Evolutionary conservation across 2,888 invertebrate species (phyloP).

Genomic region (Aplocera efformata): DNA sequence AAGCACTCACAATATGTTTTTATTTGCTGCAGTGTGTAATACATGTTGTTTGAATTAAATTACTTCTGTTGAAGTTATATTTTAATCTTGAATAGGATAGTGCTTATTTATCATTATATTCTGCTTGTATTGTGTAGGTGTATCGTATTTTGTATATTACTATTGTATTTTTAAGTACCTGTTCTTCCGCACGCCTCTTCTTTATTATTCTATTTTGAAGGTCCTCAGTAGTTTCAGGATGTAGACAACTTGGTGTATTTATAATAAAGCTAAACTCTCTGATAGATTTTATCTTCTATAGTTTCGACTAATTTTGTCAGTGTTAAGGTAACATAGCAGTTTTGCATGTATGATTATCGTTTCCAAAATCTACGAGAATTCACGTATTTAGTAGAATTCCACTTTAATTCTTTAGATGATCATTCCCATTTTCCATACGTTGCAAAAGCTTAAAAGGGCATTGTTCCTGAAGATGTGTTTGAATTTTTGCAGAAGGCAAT

Average conservation of each 20-base stretch:
- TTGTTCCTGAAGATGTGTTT: slow-evolving; percentile 9
- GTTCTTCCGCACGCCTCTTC: slow-evolving; percentile 31
- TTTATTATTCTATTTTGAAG: slow-evolving; percentile 13
- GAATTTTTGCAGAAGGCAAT: slow-evolving; percentile 75
- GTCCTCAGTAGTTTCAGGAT: slow-evolving; percentile 20
- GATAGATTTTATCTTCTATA: slow-evolving; percentile 10
- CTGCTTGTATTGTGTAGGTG: slow-evolving; percentile 29
- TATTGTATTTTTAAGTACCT: slow-evolving; percentile 13
- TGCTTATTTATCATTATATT: slow-evolving; percentile 27
- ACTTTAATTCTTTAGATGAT: slow-evolving; percentile 15
- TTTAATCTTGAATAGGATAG: slow-evolving; percentile 15
- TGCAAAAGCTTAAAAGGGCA: not conserved
- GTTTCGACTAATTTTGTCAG: slow-evolving; percentile 16
- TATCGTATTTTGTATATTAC: slow-evolving; percentile 24
- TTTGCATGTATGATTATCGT: slow-evolving; percentile 20
- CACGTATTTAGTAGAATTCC: slow-evolving; percentile 21
- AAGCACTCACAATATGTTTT: slow-evolving; percentile 67
- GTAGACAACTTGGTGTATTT: slow-evolving; percentile 17
- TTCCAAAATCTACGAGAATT: slow-evolving; percentile 8
- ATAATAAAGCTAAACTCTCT: slow-evolving; percentile 11
- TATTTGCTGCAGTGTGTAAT: slow-evolving; percentile 50
- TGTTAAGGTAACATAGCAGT: slow-evolving; percentile 20
- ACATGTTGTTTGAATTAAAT: slow-evolving; percentile 6
- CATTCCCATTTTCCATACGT: slow-evolving; percentile 14
- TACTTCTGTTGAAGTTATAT: slow-evolving; percentile 1